Percentiles rank a stretch among this genome's conserved stretches.
Conservation (phyloP, 2,113 vertebrate species). For the Heterocephalus glaber region DNA sequence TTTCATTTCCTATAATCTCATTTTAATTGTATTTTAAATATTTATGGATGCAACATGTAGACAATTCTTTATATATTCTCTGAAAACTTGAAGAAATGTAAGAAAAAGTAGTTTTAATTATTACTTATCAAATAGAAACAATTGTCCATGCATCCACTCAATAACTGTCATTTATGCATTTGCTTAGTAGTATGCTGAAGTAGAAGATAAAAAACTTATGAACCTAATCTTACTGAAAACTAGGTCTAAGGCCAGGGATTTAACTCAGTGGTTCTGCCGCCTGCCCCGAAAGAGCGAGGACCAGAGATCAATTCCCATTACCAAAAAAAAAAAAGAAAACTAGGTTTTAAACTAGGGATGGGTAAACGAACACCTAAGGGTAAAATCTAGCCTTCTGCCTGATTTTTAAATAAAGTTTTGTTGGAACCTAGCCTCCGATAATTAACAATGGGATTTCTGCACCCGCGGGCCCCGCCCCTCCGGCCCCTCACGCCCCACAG, state of each 20-base stretch:
- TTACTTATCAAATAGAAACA: neutral
- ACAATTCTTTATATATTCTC: neutral
- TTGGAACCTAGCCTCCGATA: neutral
- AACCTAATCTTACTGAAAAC: neutral
- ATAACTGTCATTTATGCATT: neutral
- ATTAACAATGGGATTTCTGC: too few relatives aligned
- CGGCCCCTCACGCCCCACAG: too few relatives aligned
- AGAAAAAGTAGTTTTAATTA: slow-evolving; percentile 20
- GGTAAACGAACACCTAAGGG: neutral
- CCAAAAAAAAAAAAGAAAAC: neutral
- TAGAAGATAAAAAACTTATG: neutral
- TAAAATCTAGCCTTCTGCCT: neutral
- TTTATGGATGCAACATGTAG: neutral
- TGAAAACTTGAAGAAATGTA: slow-evolving; percentile 15
- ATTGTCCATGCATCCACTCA: neutral
- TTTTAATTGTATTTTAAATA: slow-evolving; percentile 37
- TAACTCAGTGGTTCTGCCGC: too few relatives aligned
- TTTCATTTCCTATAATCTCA: neutral
- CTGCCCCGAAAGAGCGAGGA: too few relatives aligned
- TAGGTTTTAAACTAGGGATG: neutral
- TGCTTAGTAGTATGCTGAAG: neutral
- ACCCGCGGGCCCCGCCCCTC: too few relatives aligned
- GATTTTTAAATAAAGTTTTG: slow-evolving; percentile 29
- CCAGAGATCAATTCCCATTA: too few relatives aligned
- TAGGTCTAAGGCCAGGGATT: neutral